Base-by-base conservation (phyloP, 1,140 invertebrate genomes). In the Drosophila azteca region DNA sequence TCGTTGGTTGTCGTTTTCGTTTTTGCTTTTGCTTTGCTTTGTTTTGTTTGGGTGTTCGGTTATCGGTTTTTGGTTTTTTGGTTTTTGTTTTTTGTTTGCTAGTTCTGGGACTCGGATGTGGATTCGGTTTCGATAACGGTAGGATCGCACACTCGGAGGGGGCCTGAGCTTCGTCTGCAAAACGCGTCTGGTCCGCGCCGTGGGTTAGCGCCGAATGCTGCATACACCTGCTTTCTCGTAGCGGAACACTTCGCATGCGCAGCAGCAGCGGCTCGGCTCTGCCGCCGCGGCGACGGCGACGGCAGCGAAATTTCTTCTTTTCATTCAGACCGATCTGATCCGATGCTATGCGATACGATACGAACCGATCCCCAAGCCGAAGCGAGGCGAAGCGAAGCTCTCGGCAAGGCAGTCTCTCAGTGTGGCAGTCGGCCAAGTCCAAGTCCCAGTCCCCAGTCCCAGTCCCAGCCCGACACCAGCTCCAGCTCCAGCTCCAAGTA, bases 211-310 rank as follows among this genome's bases (percentile, higher is more conserved):
- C 84, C 84, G 90, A 92, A 91, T 92, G 91, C 74, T 87, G 79
- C 89, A 91, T 90, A 84, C 91, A 92, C 91, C 91, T 92, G 91
- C 90, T 92, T 91, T 90, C 90, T 88, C 90, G 83, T 75, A 90
- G 90, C 90, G 90, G 91, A 91, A 91, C 87, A 91, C 90, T 91
- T 91, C 90, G 90, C 90, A 91, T 91, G 90, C 87, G 90, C 84
- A 83, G 66, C 80, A 76, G 60, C 84, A 77, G 55, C 55, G 8
- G 35, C 31, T 58, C 49, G 48, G 48, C 31, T 58, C 49, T 48
- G 48, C n/a, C 53, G 69, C 57, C 22, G 68, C 20, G 9, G 31
- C 31, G 31, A 3, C 29, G 29, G 29, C 31, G 9, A 1, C 17
- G 52, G 57, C 67, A 75, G 82, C 82, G 82, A 85, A 85, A 85